A percentile compares a stretch with the other conserved stretches of the same genome.
phyloP scores from a whole-genome alignment of 2,888 invertebrate genomes.

The Acanthacorydalis orientalis region DNA sequence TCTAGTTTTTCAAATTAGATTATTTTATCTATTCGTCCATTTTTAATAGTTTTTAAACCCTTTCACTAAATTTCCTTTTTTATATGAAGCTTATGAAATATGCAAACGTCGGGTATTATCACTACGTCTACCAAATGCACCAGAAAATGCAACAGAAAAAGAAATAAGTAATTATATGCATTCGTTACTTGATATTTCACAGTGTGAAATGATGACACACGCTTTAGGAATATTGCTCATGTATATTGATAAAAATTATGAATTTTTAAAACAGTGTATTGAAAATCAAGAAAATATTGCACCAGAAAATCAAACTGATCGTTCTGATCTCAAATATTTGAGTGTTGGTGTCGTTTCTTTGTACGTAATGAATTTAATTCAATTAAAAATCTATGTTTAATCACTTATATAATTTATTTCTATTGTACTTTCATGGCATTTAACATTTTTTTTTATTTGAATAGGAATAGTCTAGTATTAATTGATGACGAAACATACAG shows the following conservation, averaged over 20 bases:
- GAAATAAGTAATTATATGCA: conserved; percentile 40
- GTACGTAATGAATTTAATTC: conserved; percentile 28
- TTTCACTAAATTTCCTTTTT: background rate
- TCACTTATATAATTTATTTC: conserved; percentile 10
- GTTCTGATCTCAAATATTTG: conserved; percentile 31
- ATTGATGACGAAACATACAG: conserved; percentile 56
- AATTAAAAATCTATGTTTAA: conserved; percentile 1
- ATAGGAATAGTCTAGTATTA: conserved; percentile 48
- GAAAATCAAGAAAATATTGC: background rate
- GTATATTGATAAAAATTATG: conserved; percentile 51
- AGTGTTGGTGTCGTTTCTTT: conserved; percentile 39
- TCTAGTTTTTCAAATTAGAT: no score
- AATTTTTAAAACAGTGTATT: conserved; percentile 27
- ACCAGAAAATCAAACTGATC: conserved; percentile 13
- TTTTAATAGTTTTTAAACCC: no score
- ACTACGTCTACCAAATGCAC: conserved; percentile 36
- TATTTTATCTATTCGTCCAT: no score
- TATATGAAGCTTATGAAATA: conserved; percentile 31
- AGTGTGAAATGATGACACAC: conserved; percentile 42
- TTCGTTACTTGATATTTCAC: conserved; percentile 40
- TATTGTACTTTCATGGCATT: background rate
- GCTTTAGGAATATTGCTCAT: conserved; percentile 55
- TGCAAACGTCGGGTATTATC: conserved; percentile 36
- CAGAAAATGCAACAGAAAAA: conserved; percentile 30
- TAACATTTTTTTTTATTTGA: conserved; percentile 10